phyloP scores from a whole-genome alignment of 2,797 vertebrate species.

The Eulemur rubriventer region DNA sequence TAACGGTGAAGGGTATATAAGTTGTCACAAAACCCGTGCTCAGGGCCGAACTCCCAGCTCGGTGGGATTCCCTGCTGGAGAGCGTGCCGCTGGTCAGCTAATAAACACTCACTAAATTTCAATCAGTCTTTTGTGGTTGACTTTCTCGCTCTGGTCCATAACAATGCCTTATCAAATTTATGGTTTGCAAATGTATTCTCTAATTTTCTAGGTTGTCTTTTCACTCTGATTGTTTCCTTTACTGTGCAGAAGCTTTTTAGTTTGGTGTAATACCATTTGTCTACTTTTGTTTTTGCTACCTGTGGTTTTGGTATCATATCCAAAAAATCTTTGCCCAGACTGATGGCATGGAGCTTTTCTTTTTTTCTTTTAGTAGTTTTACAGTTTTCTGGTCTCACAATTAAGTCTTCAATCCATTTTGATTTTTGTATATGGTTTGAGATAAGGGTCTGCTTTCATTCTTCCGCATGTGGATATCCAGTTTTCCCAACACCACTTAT shows the following conservation, averaged over 20 bases:
- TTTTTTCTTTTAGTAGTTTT: background rate
- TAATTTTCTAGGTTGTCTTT: background rate
- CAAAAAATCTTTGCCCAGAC: background rate
- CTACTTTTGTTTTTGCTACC: background rate
- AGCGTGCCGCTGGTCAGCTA: no score
- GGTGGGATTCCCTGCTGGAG: no score
- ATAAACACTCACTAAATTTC: no score
- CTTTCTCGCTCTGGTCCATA: no score
- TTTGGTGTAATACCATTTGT: background rate
- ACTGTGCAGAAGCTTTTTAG: background rate
- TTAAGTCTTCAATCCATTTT: background rate
- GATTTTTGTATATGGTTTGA: background rate
- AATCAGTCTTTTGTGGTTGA: no score
- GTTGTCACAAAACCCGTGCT: no score
- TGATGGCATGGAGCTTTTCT: background rate
- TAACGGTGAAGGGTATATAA: no score
- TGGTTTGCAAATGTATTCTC: background rate
- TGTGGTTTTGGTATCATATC: background rate
- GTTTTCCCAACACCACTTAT: background rate
- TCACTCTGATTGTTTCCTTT: background rate
- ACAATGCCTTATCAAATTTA: background rate
- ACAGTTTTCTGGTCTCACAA: background rate
- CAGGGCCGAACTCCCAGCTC: no score
- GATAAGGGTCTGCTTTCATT: background rate
- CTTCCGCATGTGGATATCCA: background rate